Conservation (phyloP, 2,113 vertebrate genomes). For the Megaceryle maxima region DNA sequence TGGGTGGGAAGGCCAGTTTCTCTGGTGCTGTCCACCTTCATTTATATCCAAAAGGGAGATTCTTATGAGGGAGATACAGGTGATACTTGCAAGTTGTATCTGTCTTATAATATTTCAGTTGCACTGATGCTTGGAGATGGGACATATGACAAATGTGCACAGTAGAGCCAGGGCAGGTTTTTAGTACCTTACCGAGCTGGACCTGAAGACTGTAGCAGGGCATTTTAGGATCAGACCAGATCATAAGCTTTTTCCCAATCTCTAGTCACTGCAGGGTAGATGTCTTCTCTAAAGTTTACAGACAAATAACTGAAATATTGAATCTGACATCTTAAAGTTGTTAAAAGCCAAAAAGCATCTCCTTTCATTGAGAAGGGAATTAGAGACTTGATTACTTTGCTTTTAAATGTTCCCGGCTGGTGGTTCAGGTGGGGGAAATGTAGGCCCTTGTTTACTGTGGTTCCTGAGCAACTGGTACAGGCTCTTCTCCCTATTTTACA, state of each 20-base stretch:
- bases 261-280: background rate
- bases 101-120: background rate
- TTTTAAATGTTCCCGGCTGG: background rate
- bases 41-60: background rate
- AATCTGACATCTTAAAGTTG: background rate
- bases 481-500: background rate
- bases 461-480: background rate
- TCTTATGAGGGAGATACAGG: background rate
- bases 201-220: background rate
- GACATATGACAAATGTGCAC: too few relatives aligned
- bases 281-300: background rate
- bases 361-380: background rate
- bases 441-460: background rate
- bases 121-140: background rate
- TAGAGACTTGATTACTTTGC: background rate
- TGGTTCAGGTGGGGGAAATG: background rate
- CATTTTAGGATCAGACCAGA: background rate
- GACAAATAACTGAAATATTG: background rate
- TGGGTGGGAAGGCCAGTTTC: background rate
- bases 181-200: fast-evolving
- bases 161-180: background rate
- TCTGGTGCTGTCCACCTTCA: background rate
- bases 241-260: background rate
- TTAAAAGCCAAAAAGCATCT: background rate
- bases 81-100: background rate